phyloP scores from a whole-genome alignment of 2,113 vertebrate species.

The Bothrops jararaca region DNA sequence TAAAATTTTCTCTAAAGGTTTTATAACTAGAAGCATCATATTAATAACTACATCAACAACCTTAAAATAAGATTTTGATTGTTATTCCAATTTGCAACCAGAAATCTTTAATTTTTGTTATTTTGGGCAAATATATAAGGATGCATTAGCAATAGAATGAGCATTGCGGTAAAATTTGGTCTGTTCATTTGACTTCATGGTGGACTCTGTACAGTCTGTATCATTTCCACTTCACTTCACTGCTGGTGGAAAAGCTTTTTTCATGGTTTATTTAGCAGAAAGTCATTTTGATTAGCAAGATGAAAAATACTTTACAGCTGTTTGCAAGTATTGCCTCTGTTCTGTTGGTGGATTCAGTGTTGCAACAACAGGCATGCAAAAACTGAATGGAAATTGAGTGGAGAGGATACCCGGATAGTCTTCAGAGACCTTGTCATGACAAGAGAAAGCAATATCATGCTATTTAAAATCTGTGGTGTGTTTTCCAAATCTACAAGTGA shows the following conservation, averaged over 20 bases:
- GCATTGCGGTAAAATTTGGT: conserved; percentile 75
- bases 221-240: conserved; percentile 86
- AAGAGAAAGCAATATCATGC: conserved; percentile 56
- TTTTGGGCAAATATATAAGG: conserved; percentile 66
- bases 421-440: conserved; percentile 61
- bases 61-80: conserved; percentile 47
- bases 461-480: conserved; percentile 51
- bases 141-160: conserved; percentile 61
- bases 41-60: conserved; percentile 33
- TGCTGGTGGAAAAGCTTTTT: conserved; percentile 91
- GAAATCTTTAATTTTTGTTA: conserved; percentile 42
- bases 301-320: conserved; percentile 91
- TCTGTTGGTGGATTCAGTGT: conserved; percentile 81
- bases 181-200: conserved; percentile 85
- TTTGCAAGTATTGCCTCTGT: conserved; percentile 88
- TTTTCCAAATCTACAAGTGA: conserved; percentile 25
- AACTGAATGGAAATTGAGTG: conserved; percentile 60
- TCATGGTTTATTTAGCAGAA: conserved; percentile 99
- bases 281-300: conserved; percentile 95
- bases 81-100: conserved; percentile 52
- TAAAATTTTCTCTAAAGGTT: conserved; percentile 42
- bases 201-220: conserved; percentile 74
- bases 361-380: conserved; percentile 70
- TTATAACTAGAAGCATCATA: conserved; percentile 40
- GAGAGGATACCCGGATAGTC: conserved; percentile 45